phyloP scores from a whole-genome alignment of 2,113 vertebrate genomes.

The Rhabdomys dilectus region DNA sequence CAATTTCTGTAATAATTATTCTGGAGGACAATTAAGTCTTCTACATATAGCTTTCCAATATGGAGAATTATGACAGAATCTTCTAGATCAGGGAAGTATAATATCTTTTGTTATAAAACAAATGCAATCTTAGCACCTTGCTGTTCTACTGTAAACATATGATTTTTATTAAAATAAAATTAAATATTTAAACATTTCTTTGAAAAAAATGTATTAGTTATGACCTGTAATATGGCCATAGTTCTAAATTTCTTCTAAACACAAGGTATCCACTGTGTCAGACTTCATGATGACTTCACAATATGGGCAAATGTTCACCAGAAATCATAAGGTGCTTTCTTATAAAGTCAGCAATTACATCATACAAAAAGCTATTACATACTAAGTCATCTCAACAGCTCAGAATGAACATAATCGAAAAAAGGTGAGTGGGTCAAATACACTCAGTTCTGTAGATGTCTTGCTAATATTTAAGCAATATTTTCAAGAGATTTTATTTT shows the following conservation, averaged over 20 bases:
- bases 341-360: slow-evolving; percentile 70
- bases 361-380: slow-evolving; percentile 64
- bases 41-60: neutral
- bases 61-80: neutral
- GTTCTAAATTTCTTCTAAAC: slow-evolving; percentile 65
- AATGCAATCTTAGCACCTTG: slow-evolving; percentile 53
- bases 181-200: slow-evolving; percentile 74
- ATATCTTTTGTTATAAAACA: slow-evolving; percentile 56
- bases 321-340: slow-evolving; percentile 68
- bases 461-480: slow-evolving; percentile 3
- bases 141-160: slow-evolving; percentile 57
- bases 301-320: slow-evolving; percentile 71
- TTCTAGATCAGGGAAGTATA: neutral
- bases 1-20: neutral
- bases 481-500: slow-evolving; percentile 54
- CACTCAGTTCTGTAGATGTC: neutral
- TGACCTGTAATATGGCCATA: slow-evolving; percentile 58
- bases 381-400: slow-evolving; percentile 78
- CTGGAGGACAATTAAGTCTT: neutral
- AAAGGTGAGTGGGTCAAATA: slow-evolving; percentile 50
- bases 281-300: slow-evolving; percentile 64
- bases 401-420: slow-evolving; percentile 52
- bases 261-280: slow-evolving; percentile 65
- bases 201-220: slow-evolving; percentile 66
- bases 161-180: slow-evolving; percentile 72